phyloP scores from a whole-genome alignment of 2,113 vertebrate species.

The Apteryx mantelli region DNA sequence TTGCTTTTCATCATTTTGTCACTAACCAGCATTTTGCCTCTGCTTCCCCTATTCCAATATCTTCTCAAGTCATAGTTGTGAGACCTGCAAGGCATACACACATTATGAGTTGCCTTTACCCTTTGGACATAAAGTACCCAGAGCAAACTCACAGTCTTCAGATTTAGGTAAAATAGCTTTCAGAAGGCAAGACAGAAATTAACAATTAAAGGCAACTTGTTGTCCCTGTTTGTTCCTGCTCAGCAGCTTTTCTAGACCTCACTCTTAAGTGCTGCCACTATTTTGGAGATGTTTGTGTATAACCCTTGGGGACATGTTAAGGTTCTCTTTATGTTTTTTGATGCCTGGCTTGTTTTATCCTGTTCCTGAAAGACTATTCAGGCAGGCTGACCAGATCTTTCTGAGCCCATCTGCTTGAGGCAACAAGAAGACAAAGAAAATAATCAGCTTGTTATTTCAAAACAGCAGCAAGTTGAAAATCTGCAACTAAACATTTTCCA shows the following conservation, averaged over 20 bases:
- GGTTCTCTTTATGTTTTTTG: slow-evolving; percentile 5
- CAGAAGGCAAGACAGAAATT: slow-evolving; percentile 16
- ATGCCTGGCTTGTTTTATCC: not conserved
- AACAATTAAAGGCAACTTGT: not conserved
- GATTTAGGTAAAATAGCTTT: slow-evolving; percentile 22
- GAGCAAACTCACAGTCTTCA: slow-evolving; percentile 41
- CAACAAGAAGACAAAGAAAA: not conserved
- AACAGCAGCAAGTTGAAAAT: not conserved
- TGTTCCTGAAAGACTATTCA: not conserved
- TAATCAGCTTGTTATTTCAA: not conserved
- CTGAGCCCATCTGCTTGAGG: not conserved
- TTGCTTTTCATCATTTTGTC: not conserved
- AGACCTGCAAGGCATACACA: not conserved
- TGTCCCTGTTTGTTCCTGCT: not conserved
- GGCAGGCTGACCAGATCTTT: not conserved
- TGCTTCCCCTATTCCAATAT: not conserved
- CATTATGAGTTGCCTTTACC: not conserved
- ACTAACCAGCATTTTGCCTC: slow-evolving; percentile 3
- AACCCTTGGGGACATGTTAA: not conserved
- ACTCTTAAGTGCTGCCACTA: not conserved
- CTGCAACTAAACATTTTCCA: not conserved
- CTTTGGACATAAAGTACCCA: slow-evolving; percentile 20
- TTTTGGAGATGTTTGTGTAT: not conserved
- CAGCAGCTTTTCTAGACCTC: slow-evolving; percentile 19
- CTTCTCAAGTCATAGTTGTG: slow-evolving; percentile 9